Percentiles rank a stretch among this genome's conserved stretches.
phyloP scores from a whole-genome alignment of 1,140 invertebrate species.

The Panagrolaimus sp. region DNA sequence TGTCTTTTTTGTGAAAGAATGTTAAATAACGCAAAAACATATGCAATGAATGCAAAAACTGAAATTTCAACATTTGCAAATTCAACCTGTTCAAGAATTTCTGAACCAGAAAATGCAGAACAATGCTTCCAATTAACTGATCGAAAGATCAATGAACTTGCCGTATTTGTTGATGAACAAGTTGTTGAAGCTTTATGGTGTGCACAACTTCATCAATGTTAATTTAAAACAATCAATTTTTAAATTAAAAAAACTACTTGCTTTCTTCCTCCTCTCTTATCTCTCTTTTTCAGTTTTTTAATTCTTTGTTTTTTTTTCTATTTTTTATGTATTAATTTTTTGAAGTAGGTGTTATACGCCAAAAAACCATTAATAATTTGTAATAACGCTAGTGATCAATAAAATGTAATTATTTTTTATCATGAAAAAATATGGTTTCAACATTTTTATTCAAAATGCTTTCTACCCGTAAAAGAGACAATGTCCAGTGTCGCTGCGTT shows the following conservation, averaged over 20 bases:
- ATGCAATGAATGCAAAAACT: conserved; percentile 37
- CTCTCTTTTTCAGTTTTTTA: conserved; percentile 7
- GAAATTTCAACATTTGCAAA: conserved; percentile 42
- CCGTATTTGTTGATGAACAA: conserved; percentile 43
- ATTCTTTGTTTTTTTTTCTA: not conserved
- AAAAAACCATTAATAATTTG: not conserved
- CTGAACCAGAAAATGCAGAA: conserved; percentile 26
- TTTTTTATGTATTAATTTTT: too few relatives aligned
- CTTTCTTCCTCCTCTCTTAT: not conserved
- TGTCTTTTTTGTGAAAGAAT: conserved; percentile 45
- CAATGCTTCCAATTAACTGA: conserved; percentile 41
- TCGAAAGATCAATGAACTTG: conserved; percentile 40
- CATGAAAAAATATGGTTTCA: too few relatives aligned
- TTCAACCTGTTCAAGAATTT: conserved; percentile 30
- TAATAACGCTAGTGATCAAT: too few relatives aligned
- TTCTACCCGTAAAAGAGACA: too few relatives aligned
- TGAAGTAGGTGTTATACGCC: conserved; percentile 16
- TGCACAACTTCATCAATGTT: conserved; percentile 16
- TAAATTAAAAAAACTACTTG: not conserved
- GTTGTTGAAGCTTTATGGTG: conserved; percentile 22
- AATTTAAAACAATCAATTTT: not conserved
- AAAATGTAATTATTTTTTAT: too few relatives aligned
- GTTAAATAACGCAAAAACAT: conserved; percentile 42
- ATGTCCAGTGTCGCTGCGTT: too few relatives aligned
- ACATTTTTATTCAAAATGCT: too few relatives aligned